Conservation (phyloP, 2,797 vertebrate genomes). For the Platyrinchus mystaceus region DNA sequence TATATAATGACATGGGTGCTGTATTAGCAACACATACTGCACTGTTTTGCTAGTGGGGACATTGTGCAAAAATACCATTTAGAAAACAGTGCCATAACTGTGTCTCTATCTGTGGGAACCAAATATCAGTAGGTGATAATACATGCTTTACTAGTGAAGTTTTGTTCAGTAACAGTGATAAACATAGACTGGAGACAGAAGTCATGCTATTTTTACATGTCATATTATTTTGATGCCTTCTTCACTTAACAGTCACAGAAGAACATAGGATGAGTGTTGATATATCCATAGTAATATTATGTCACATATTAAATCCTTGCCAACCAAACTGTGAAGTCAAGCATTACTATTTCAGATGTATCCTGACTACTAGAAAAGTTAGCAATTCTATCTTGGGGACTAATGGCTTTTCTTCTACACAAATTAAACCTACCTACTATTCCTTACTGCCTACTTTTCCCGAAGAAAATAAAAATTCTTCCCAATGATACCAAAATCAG, state of each 20-base stretch:
- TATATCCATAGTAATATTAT: conserved; percentile 28
- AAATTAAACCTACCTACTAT: not conserved
- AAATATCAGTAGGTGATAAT: not conserved
- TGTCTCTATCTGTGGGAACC: not conserved
- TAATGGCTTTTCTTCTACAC: not conserved
- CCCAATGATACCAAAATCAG: not conserved
- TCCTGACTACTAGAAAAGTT: not conserved
- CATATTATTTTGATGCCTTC: conserved; percentile 29
- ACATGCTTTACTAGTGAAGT: not conserved
- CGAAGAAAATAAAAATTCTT: not conserved
- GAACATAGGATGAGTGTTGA: not conserved
- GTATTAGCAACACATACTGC: not conserved
- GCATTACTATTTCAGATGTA: not conserved
- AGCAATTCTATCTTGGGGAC: not conserved
- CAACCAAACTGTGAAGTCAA: conserved; percentile 8
- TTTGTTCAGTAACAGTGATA: not conserved
- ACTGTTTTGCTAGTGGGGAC: not conserved
- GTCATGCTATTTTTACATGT: conserved; percentile 3
- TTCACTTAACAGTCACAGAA: not conserved
- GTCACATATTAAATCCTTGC: not conserved
- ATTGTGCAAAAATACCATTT: not conserved
- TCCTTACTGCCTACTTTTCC: not conserved
- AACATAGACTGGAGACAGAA: not conserved
- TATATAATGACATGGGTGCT: not conserved
- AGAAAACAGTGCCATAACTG: not conserved